These are phyloP conservation scores for Brachionus sp. DNA, from an alignment of 1,140 invertebrate species.

Conservation along the genomic window DNA sequence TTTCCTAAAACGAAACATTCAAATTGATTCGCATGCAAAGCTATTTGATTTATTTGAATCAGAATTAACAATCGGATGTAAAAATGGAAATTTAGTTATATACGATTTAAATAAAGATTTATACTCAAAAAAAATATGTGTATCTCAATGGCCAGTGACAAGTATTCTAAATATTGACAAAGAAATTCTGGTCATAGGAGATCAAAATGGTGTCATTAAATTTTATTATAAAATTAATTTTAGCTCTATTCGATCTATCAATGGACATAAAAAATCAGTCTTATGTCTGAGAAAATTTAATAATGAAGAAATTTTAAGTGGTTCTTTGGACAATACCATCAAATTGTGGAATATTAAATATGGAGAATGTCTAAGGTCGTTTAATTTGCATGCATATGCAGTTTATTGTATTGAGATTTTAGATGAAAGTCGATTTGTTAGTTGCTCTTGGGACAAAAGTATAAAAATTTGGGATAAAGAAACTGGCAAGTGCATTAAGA, in stretches of 20 bases:
- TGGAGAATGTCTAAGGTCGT: neutral
- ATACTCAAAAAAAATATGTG: neutral
- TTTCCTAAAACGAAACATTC: neutral
- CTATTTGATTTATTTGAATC: neutral
- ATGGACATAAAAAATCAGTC: neutral
- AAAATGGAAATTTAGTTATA: neutral
- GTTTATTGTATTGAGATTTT: constrained; percentile 47
- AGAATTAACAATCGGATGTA: neutral
- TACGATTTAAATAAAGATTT: neutral
- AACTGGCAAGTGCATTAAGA: constrained; percentile 48
- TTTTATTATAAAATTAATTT: neutral
- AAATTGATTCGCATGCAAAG: neutral
- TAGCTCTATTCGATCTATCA: neutral
- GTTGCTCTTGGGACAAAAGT: constrained; percentile 52
- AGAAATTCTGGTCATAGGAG: neutral
- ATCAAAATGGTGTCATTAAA: neutral
- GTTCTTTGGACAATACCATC: neutral
- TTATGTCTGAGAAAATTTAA: neutral
- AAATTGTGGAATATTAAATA: neutral
- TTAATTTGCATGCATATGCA: neutral
- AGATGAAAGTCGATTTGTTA: constrained; percentile 50
- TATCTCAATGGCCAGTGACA: neutral
- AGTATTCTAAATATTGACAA: neutral
- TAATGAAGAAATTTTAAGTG: neutral
- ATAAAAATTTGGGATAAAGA: constrained; percentile 50